phyloP scores from a whole-genome alignment of 2,888 invertebrate genomes.

The Heliconius sara region DNA sequence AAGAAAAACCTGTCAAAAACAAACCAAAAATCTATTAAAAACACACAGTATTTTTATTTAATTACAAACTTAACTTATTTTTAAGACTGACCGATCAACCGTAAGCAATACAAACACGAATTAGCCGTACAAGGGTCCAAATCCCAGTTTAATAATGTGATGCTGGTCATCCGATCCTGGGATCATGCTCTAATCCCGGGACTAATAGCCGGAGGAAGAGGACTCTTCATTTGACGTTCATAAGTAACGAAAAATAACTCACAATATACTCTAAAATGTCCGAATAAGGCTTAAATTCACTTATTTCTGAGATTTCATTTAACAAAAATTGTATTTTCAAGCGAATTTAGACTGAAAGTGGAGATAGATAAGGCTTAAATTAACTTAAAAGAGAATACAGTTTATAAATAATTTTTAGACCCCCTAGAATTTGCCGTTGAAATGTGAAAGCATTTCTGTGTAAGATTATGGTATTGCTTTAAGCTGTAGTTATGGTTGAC shows the following conservation, averaged over 20 bases:
- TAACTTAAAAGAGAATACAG: conserved; percentile 44
- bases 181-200: conserved; percentile 78
- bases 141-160: conserved; percentile 77
- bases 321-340: background rate
- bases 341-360: background rate
- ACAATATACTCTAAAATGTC: conserved; percentile 37
- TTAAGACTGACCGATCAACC: conserved; percentile 23
- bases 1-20: background rate
- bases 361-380: conserved; percentile 50
- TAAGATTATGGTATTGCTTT: conserved; percentile 79
- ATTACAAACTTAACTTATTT: conserved; percentile 15
- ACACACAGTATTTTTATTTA: background rate
- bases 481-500: conserved; percentile 61
- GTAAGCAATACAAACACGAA: conserved; percentile 70
- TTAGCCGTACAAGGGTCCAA: conserved; percentile 74
- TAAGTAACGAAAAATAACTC: conserved; percentile 20
- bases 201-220: conserved; percentile 74
- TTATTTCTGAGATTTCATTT: background rate
- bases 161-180: conserved; percentile 79
- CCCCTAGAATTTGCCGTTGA: conserved; percentile 60
- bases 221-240: conserved; percentile 52
- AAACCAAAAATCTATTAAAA: background rate
- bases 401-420: conserved; percentile 69
- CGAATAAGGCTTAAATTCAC: conserved; percentile 23
- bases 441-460: conserved; percentile 82